A percentile compares a stretch with the other conserved stretches of the same genome.
These are phyloP conservation scores for Pseudonaja textilis DNA, from an alignment of 2,113 vertebrate genomes.

Conservation along the genomic window DNA sequence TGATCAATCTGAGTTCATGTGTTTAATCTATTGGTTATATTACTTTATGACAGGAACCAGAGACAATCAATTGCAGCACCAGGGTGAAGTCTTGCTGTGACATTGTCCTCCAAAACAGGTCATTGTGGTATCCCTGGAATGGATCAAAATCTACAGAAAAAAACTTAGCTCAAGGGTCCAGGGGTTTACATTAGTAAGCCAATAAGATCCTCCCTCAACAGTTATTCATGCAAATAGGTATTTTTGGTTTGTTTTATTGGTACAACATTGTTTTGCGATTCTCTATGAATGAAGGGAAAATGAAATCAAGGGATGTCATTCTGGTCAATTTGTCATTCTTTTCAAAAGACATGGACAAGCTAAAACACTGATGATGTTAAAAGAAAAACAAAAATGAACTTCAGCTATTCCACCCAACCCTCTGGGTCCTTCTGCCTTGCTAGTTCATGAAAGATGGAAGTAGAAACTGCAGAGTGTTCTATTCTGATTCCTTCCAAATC, in stretches of 20 bases:
- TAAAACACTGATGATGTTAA: neutral
- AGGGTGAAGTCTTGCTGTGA: neutral
- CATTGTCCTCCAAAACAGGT: neutral
- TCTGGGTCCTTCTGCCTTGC: neutral
- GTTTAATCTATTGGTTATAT: neutral
- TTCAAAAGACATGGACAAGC: neutral
- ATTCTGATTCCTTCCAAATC: neutral
- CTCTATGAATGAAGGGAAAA: neutral
- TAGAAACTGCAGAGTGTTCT: neutral
- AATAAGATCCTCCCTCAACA: neutral
- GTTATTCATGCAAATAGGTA: neutral
- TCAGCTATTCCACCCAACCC: neutral
- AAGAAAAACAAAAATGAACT: neutral
- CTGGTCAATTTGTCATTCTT: neutral
- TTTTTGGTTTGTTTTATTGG: neutral
- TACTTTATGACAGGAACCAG: neutral
- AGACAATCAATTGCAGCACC: neutral
- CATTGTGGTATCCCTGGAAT: neutral
- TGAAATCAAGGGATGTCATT: neutral
- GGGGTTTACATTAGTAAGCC: neutral
- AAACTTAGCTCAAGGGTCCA: neutral
- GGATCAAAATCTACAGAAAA: neutral
- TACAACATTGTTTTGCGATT: neutral
- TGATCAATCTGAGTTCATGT: neutral
- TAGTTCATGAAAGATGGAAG: neutral